Conservation (phyloP, 2,113 vertebrate genomes). For the Elephas maximus region DNA sequence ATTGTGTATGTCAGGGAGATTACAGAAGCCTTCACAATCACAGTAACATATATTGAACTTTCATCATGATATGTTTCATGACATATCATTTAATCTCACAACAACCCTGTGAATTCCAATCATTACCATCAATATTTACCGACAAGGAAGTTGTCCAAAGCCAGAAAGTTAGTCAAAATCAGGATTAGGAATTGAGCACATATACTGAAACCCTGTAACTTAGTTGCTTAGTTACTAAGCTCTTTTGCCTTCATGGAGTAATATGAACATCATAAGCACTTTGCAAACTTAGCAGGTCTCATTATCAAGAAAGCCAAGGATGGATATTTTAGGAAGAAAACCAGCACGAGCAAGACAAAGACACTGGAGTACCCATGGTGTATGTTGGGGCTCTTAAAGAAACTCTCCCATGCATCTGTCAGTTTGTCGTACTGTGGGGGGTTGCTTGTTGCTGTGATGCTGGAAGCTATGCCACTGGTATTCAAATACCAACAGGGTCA, state of each 20-base stretch:
- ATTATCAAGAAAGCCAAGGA: neutral
- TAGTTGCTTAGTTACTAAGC: neutral
- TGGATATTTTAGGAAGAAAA: neutral
- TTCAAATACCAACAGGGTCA: no score
- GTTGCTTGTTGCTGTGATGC: no score
- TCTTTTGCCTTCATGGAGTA: neutral
- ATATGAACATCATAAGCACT: neutral
- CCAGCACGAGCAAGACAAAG: neutral
- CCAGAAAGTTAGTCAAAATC: neutral
- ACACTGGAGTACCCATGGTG: neutral
- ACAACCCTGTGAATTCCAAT: neutral
- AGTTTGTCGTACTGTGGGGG: no score
- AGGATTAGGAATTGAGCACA: neutral
- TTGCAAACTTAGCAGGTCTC: neutral
- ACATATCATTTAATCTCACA: neutral
- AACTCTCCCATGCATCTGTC: no score
- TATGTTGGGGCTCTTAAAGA: no score
- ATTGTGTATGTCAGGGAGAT: neutral
- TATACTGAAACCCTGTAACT: neutral
- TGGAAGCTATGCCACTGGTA: no score
- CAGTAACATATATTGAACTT: neutral
- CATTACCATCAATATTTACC: slow-evolving; percentile 5
- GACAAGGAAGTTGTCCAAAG: neutral
- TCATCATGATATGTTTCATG: neutral
- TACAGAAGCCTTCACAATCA: neutral